Evolutionary conservation across 2,113 vertebrate species (phyloP), one percentile per base, ranked within the genome.

Genomic region (Coryphaenoides rupestris): DNA sequence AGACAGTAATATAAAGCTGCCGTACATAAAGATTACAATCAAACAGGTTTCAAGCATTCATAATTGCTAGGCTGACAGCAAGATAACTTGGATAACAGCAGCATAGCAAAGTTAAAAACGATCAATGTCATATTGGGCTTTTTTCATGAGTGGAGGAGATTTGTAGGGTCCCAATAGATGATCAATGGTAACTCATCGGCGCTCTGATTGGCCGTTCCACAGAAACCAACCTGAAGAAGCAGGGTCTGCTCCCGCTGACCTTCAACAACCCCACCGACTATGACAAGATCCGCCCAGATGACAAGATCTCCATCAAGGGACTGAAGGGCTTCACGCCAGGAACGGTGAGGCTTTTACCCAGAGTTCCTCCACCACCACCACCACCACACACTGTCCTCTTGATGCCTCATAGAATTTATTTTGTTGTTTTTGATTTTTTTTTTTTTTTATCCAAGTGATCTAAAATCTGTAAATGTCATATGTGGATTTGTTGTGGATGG

Each of bases 201-300:
- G 59, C 0, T 60, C 14, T 9, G 19, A 19, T 64, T 55, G 17
- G 46, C 19, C 46, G 50, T 3, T 74, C 2, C 68, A 40, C 26
- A 99, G 97, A 99, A 93, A 99, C 97, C 21, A 99, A 98, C 65
- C 81, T 99, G 71, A 99, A 99, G 91, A 99, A 99, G 78, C 97
- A 99, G 76, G 97, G 97, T 17, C 76, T 99, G 14, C 88, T 99
- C 73, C 97, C 97, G 1, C 89, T 99, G 63, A 99, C 96, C 33
- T 99, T 99, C 0, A 89, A 69, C 33, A 90, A 96, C 77, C 94
- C 96, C 2, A 90, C 92, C 0, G 96, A 99, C 82, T 99, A 98
- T 58, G 95, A 99, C 82, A 98, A 95, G 86, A 96, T 99, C 79
- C 90, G 92, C 70, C 95, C 96, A 0, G 96, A 98, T 66, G 96